Evolutionary conservation across 2,888 invertebrate genomes (phyloP).

Genomic region (Caenorhabditis drosophilae): DNA sequence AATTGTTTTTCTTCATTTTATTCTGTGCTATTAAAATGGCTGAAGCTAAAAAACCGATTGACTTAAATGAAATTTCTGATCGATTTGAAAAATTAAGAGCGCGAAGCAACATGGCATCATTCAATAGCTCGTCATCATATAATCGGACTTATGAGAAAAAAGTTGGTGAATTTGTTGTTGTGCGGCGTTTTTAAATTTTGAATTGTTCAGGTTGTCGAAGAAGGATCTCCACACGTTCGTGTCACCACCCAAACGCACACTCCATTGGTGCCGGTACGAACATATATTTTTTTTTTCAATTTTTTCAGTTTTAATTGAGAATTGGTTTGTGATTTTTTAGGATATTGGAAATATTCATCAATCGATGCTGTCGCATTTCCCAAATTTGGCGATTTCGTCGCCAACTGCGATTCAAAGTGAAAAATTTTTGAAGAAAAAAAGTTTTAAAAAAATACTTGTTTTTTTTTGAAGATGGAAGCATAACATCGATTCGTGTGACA

Average conservation of each 20-base stretch:
- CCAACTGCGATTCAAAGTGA: slow-evolving; percentile 2
- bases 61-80: slow-evolving; percentile 32
- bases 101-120: slow-evolving; percentile 51
- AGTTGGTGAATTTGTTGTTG: slow-evolving; percentile 32
- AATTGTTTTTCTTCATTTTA: not conserved
- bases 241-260: slow-evolving; percentile 38
- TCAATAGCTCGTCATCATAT: slow-evolving; percentile 61
- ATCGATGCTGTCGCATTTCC: slow-evolving; percentile 31
- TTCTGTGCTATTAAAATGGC: not conserved
- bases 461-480: not conserved
- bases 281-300: slow-evolving; percentile 2
- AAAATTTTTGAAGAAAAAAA: too few species aligned
- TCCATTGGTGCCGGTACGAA: slow-evolving; percentile 33
- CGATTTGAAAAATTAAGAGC: slow-evolving; percentile 37
- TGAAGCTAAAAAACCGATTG: slow-evolving; percentile 2
- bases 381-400: slow-evolving; percentile 22
- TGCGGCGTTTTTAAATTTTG: not conserved
- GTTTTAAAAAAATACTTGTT: too few species aligned
- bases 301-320: not conserved
- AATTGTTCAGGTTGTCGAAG: slow-evolving; percentile 36
- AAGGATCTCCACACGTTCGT: slow-evolving; percentile 43
- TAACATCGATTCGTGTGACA: slow-evolving; percentile 41
- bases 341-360: slow-evolving; percentile 32
- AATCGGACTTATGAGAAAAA: slow-evolving; percentile 66
- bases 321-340: too few species aligned